Conservation (phyloP, 2,888 invertebrate genomes). For the Pollenia angustigena region DNA sequence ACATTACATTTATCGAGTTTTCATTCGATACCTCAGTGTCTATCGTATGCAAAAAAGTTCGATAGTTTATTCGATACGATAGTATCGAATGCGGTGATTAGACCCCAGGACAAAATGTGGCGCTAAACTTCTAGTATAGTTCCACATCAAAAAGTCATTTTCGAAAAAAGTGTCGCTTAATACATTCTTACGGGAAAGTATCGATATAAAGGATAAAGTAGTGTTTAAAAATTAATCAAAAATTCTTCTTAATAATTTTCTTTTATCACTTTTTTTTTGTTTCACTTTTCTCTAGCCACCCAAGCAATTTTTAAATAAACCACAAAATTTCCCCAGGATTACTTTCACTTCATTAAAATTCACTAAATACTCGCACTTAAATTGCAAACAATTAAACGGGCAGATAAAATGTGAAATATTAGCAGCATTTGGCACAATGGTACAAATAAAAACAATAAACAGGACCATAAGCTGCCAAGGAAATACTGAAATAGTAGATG, state of each 20-base stretch:
- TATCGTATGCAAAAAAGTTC: too few relatives aligned
- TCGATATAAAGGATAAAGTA: too few relatives aligned
- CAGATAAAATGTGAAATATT: conserved; percentile 12
- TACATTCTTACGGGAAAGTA: too few relatives aligned
- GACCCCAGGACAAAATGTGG: too few relatives aligned
- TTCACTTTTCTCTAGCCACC: not conserved
- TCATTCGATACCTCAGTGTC: too few relatives aligned
- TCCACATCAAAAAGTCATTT: too few relatives aligned
- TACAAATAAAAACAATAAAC: conserved; percentile 37
- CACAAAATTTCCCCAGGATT: conserved; percentile 25
- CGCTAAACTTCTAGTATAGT: too few relatives aligned
- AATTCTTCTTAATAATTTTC: not conserved
- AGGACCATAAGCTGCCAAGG: not conserved
- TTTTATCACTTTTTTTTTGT: not conserved
- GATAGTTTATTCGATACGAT: too few relatives aligned
- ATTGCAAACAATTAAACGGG: not conserved
- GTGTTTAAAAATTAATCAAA: not conserved
- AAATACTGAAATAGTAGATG: not conserved
- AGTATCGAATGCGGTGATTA: too few relatives aligned
- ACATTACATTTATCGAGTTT: too few relatives aligned
- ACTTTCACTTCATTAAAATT: conserved; percentile 59
- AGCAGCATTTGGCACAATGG: not conserved
- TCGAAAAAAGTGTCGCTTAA: too few relatives aligned
- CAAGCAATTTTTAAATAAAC: conserved; percentile 17
- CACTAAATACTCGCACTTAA: conserved; percentile 3